Base-by-base conservation (phyloP, 2,113 vertebrate species). In the Pycnonotus jocosus region DNA sequence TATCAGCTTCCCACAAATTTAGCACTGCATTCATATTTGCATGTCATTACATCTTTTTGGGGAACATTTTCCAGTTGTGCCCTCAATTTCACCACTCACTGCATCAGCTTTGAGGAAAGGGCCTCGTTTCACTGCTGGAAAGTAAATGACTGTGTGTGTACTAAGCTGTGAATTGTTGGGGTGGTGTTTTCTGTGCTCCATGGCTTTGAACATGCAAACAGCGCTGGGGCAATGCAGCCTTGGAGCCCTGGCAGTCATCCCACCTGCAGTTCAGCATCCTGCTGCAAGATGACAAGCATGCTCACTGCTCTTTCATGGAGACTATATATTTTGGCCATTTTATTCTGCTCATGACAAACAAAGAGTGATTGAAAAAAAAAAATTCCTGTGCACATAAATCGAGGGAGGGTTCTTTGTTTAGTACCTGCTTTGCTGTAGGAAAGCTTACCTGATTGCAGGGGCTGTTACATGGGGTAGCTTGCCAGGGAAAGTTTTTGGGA, bases 111-210 rank as follows among this genome's bases (percentile, higher is more conserved):
- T 3, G 15, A 87, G 62, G 30, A 65, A 65, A 28, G 17, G 7
- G 7, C 35, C 9, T 91, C 0, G 0, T 35, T 48, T 71, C 0
- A 0, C 9, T 79, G 5, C 40, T 60, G 42, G 61, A 47, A 82
- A 30, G 42, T 24, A 40, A 70, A 30, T 15, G 30, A 6, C 1
- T 0, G 2, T 61, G 48, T 24, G 16, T 33, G 24, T 31, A 15
- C 28, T 51, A n/a, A 12, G 33, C 14, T 73, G 38, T 38, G 47
- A 30, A 4, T 58, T 24, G 42, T 64, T 31, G 10, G 47, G 40
- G 6, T 15, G 61, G 15, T 54, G 38, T 42, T 80, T 61, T 51
- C 24, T 60, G 27, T 74, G 79, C 53, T 56, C 45, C 14, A 2
- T 24, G 80, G 31, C 69, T 61, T 56, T 35, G 12, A 58, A 14